These are phyloP conservation scores for Tetrapedia diversipes DNA, from an alignment of 2,888 invertebrate species.

Conservation along the genomic window DNA sequence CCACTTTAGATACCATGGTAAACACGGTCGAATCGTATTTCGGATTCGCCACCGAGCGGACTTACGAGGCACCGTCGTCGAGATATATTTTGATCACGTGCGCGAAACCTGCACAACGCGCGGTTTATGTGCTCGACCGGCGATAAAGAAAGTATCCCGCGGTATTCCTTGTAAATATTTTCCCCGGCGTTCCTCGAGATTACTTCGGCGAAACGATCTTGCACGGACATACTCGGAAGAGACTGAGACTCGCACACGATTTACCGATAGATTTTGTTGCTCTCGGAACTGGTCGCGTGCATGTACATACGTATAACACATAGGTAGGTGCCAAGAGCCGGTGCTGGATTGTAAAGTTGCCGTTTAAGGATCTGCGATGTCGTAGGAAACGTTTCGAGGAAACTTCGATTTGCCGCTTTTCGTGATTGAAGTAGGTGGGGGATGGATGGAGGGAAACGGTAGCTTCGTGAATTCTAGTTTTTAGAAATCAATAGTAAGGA, in stretches of 20 bases:
- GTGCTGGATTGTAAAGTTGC: constrained; percentile 17
- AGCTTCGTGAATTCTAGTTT: neutral
- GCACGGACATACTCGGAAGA: neutral
- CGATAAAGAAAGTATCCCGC: constrained; percentile 58
- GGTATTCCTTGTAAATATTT: constrained; percentile 58
- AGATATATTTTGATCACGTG: constrained; percentile 60
- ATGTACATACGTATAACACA: too few species aligned
- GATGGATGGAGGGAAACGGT: too few species aligned
- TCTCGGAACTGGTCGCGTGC: neutral
- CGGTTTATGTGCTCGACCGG: constrained; percentile 53
- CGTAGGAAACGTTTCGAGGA: neutral
- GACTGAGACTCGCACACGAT: constrained; percentile 23
- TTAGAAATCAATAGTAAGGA: too few species aligned
- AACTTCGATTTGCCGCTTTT: neutral
- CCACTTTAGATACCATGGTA: constrained; percentile 31
- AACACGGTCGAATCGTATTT: constrained; percentile 48
- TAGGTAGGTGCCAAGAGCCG: constrained; percentile 37
- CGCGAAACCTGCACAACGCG: constrained; percentile 2
- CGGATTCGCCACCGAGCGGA: constrained; percentile 20
- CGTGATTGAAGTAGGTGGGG: constrained; percentile 19
- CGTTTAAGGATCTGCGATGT: neutral
- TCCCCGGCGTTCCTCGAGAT: constrained; percentile 38
- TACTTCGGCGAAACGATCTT: constrained; percentile 24
- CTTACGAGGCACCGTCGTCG: neutral
- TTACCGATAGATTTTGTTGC: constrained; percentile 25